These are phyloP conservation scores for Gortyna flavago DNA, from an alignment of 2,888 invertebrate genomes.

Conservation along the genomic window DNA sequence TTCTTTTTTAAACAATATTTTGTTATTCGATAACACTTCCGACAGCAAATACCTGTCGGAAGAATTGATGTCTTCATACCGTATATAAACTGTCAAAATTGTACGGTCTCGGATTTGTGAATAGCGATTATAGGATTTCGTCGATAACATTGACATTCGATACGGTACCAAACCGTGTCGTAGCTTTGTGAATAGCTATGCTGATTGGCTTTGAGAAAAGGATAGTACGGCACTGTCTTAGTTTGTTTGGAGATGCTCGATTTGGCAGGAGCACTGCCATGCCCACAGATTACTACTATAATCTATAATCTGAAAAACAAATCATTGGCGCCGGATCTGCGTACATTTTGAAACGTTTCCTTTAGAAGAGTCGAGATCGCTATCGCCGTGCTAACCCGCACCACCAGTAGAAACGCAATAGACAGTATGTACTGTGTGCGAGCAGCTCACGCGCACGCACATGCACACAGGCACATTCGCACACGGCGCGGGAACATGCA, in stretches of 20 bases:
- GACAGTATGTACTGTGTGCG: background rate
- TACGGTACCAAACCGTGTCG: too few species aligned
- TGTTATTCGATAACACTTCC: too few species aligned
- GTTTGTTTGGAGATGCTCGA: background rate
- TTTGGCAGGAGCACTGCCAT: background rate
- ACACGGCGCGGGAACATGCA: constrained; percentile 1
- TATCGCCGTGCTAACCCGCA: background rate
- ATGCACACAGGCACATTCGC: background rate
- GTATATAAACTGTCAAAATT: too few species aligned
- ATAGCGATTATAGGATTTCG: too few species aligned
- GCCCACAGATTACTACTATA: background rate
- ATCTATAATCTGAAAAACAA: background rate
- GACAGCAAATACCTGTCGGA: too few species aligned
- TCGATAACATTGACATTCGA: too few species aligned
- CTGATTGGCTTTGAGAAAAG: too few species aligned
- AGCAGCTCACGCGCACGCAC: background rate
- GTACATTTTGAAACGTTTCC: background rate
- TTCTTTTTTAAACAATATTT: too few species aligned
- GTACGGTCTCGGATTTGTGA: too few species aligned
- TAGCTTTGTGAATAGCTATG: too few species aligned
- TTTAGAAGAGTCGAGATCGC: background rate
- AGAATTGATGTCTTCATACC: too few species aligned
- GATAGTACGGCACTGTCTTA: background rate
- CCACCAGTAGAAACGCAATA: background rate
- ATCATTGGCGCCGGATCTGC: background rate